phyloP scores from a whole-genome alignment of 2,113 vertebrate genomes.

The Anhinga anhinga region DNA sequence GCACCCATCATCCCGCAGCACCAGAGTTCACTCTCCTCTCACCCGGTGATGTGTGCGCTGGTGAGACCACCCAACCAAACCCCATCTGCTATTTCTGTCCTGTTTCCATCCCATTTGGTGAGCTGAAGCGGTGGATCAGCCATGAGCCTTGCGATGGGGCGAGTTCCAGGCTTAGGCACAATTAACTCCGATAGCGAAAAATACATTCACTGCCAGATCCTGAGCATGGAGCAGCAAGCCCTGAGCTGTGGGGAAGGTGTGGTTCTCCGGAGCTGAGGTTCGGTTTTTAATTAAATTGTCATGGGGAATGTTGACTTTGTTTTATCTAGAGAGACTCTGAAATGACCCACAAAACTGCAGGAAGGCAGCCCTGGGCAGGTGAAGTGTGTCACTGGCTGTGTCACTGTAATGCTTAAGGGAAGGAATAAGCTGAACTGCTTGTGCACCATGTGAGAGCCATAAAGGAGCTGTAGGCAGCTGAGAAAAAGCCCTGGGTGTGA shows the following conservation, averaged over 20 bases:
- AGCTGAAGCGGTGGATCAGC: background rate
- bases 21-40: background rate
- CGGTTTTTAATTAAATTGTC: no score
- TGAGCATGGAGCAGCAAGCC: accelerated
- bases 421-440: background rate
- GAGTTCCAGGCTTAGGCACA: background rate
- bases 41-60: accelerated
- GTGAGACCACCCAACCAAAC: background rate
- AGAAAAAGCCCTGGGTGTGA: background rate
- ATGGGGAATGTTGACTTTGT: background rate
- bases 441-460: background rate
- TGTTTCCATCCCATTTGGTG: background rate
- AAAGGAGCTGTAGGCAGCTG: no score
- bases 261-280: background rate
- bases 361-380: background rate
- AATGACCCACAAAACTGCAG: accelerated
- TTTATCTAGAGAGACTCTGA: background rate
- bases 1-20: background rate
- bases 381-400: background rate
- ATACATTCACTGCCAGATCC: background rate
- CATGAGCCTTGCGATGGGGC: accelerated
- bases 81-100: background rate
- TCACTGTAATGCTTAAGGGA: accelerated
- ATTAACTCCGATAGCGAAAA: background rate
- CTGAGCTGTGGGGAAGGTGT: background rate